Evolutionary conservation across 2,113 vertebrate species (phyloP).

Genomic region (Tragelaphus buxtoni): DNA sequence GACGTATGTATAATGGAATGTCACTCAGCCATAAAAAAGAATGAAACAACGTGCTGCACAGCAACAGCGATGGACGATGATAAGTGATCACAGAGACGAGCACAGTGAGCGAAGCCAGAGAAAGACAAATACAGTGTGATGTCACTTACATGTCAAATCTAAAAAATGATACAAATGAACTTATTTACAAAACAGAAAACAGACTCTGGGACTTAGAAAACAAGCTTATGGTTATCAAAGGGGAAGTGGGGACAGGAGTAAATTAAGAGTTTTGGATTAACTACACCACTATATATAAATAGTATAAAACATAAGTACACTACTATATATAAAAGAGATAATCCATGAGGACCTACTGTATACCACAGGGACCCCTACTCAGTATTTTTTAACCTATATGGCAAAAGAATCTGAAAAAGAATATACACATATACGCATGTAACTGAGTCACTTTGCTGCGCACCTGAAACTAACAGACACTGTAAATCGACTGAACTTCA

Average conservation of each 20-base stretch:
- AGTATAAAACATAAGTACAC: neutral
- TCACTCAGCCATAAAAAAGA: neutral
- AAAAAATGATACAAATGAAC: neutral
- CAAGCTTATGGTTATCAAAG: neutral
- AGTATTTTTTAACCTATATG: neutral
- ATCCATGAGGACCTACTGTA: neutral
- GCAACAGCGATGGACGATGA: neutral
- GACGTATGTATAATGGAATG: neutral
- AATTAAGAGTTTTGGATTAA: neutral
- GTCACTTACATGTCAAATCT: neutral
- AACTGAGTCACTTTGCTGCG: neutral
- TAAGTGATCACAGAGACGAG: neutral
- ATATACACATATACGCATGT: neutral
- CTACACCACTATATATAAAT: neutral
- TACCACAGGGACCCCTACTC: neutral
- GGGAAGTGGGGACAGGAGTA: neutral
- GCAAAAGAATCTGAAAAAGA: neutral
- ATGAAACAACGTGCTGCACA: neutral
- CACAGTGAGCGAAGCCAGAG: neutral
- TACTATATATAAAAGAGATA: neutral
- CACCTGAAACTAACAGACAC: neutral
- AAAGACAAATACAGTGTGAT: neutral
- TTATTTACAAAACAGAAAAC: neutral
- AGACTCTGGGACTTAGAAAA: neutral
- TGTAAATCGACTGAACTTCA: neutral